These are phyloP conservation scores for Tragulus kanchil DNA, from an alignment of 2,113 vertebrate species.

Conservation along the genomic window DNA sequence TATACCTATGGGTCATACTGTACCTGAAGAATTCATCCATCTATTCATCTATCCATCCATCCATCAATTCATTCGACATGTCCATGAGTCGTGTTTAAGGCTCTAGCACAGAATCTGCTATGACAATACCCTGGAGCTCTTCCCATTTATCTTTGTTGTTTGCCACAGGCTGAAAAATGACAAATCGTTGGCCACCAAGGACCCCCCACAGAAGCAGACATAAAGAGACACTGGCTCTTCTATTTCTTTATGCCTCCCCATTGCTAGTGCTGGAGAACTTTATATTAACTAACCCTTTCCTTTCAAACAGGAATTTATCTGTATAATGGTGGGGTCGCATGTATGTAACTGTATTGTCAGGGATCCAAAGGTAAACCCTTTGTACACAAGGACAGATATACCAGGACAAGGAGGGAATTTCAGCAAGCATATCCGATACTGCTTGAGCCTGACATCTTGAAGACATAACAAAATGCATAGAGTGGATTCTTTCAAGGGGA, in stretches of 20 bases:
- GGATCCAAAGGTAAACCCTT: not conserved
- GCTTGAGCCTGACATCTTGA: not conserved
- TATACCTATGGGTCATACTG: not conserved
- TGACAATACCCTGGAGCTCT: not conserved
- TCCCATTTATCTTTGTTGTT: not conserved
- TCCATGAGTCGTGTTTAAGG: not conserved
- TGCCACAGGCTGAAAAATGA: constrained; percentile 27
- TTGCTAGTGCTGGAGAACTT: not conserved
- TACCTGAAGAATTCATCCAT: not conserved
- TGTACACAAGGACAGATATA: constrained; percentile 23
- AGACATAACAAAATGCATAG: not conserved
- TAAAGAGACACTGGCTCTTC: not conserved
- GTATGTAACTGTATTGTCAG: not conserved
- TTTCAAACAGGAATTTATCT: not conserved
- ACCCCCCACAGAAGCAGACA: not conserved
- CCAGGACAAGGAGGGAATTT: not conserved
- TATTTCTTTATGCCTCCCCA: not conserved
- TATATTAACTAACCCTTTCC: not conserved
- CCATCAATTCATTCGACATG: not conserved
- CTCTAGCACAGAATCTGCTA: not conserved
- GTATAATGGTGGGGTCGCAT: not conserved
- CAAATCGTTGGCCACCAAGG: not conserved
- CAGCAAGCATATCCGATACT: not conserved
- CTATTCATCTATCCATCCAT: not conserved
- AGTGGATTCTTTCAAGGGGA: constrained; percentile 4